Conservation (phyloP, 1,140 invertebrate genomes). For the Luehdorfia chinensis region DNA sequence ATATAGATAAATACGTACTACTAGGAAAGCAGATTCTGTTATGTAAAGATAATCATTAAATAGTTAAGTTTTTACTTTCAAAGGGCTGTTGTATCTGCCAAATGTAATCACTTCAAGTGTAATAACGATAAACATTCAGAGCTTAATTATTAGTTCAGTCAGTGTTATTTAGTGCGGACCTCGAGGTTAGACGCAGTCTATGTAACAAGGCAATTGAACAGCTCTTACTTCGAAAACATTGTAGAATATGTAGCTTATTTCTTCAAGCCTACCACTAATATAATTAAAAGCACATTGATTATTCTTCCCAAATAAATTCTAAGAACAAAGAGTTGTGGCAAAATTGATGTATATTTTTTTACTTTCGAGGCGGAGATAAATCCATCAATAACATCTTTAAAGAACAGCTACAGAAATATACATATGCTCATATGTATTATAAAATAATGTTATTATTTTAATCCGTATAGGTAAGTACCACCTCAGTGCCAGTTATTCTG, state of each 20-base stretch:
- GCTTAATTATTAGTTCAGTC: slow-evolving; percentile 10
- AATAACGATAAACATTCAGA: slow-evolving; percentile 14
- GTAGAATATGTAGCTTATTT: slow-evolving; percentile 6
- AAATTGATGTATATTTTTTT: too few species aligned
- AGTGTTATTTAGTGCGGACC: slow-evolving; percentile 6
- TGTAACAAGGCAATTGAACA: slow-evolving; percentile 3
- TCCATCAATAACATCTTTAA: too few species aligned
- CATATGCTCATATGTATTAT: too few species aligned
- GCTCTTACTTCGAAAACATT: slow-evolving; percentile 1
- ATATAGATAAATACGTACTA: neutral
- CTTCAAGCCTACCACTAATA: slow-evolving; percentile 7
- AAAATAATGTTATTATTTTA: too few species aligned
- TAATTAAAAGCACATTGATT: slow-evolving; percentile 5
- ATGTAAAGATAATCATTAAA: slow-evolving; percentile 5
- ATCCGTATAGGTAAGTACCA: too few species aligned
- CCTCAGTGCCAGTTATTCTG: too few species aligned
- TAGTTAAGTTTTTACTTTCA: neutral
- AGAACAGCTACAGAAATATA: too few species aligned
- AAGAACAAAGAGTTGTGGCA: neutral
- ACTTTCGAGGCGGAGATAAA: too few species aligned
- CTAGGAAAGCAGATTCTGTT: neutral
- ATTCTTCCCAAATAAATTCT: neutral
- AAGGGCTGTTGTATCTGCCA: slow-evolving; percentile 6
- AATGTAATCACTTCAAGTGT: slow-evolving; percentile 7
- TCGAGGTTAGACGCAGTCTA: neutral